phyloP scores from a whole-genome alignment of 2,797 vertebrate species.

The Benthosema pterotum region DNA sequence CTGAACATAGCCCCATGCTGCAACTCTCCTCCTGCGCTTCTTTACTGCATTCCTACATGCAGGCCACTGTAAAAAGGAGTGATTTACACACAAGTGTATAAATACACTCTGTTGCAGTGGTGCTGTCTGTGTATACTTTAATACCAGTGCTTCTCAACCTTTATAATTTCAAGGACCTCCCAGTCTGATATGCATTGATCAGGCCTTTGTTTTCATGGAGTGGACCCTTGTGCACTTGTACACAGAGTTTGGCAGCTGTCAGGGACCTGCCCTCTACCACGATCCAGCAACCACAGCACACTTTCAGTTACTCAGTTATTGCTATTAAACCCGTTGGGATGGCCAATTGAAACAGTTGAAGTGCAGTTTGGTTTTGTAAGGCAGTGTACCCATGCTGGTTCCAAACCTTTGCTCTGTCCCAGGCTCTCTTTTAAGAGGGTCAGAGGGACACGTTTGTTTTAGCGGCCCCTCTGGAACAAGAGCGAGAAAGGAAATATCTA shows the following conservation, averaged over 20 bases:
- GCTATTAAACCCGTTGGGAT: too few species aligned
- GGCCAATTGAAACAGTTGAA: too few species aligned
- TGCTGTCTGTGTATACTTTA: conserved; percentile 16
- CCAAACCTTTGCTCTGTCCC: conserved; percentile 39
- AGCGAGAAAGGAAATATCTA: conserved; percentile 6
- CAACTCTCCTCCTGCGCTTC: conserved; percentile 42
- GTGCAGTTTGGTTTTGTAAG: too few species aligned
- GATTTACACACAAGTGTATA: conserved; percentile 67
- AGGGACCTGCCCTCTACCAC: too few species aligned
- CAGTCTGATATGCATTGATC: too few species aligned
- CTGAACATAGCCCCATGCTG: conserved; percentile 36
- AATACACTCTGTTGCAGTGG: conserved; percentile 46
- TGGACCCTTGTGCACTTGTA: too few species aligned
- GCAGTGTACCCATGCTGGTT: conserved; percentile 29
- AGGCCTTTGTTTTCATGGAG: too few species aligned
- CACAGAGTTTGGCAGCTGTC: too few species aligned
- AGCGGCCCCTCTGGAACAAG: conserved; percentile 16
- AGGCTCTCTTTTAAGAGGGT: conserved; percentile 33
- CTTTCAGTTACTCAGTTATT: too few species aligned
- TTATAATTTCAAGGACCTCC: too few species aligned
- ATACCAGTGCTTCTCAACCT: too few species aligned
- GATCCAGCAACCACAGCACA: too few species aligned
- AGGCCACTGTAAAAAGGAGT: conserved; percentile 61
- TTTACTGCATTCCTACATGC: conserved; percentile 69
- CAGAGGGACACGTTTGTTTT: conserved; percentile 44